A percentile compares a stretch with the other conserved stretches of the same genome.
These are phyloP conservation scores for Scytalopus superciliaris DNA, from an alignment of 2,113 vertebrate species.

Conservation along the genomic window DNA sequence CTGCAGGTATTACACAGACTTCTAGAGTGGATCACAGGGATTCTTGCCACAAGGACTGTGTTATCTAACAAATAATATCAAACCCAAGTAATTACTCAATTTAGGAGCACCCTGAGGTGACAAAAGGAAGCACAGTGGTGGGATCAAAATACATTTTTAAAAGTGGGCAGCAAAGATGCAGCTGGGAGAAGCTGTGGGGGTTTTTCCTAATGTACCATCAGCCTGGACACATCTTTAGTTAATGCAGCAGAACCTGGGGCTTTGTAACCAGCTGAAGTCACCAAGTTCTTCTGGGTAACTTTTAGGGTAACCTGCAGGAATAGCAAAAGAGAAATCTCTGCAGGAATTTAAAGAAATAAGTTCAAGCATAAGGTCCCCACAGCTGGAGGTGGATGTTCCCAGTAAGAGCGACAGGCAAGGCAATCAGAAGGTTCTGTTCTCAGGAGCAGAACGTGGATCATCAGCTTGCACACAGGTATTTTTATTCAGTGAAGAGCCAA, in stretches of 20 bases:
- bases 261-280: background rate
- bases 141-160: background rate
- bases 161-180: background rate
- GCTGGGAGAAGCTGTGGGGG: background rate
- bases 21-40: background rate
- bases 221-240: background rate
- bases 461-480: background rate
- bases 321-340: background rate
- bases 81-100: background rate
- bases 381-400: background rate
- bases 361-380: background rate
- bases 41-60: background rate
- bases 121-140: background rate
- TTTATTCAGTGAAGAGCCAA: background rate
- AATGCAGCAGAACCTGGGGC: background rate
- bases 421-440: background rate
- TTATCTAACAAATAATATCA: background rate
- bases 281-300: background rate
- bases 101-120: background rate
- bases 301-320: background rate
- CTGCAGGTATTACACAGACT: background rate
- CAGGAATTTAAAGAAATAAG: background rate
- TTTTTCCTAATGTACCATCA: background rate
- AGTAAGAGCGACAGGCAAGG: background rate
- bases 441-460: background rate